Conservation (phyloP, 1,140 invertebrate species). For the Hycleus phaleratus region DNA sequence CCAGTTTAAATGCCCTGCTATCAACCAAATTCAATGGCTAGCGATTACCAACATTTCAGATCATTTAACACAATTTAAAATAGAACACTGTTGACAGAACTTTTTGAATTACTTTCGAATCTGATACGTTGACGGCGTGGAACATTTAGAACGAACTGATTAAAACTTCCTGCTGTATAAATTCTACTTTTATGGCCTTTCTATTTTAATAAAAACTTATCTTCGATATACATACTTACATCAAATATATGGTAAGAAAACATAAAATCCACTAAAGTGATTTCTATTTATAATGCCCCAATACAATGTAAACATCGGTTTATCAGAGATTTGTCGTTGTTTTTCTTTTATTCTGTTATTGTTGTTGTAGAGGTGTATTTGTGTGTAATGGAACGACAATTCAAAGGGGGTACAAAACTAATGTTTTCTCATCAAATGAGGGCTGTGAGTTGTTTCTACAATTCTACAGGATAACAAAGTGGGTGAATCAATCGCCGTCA, state of each 20-base stretch:
- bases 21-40: constrained; percentile 3
- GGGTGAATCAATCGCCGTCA: constrained; percentile 12
- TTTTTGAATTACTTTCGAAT: constrained; percentile 5
- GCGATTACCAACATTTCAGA: constrained; percentile 9
- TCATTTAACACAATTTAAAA: constrained; percentile 13
- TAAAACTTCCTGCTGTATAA: constrained; percentile 13
- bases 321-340: too few relatives aligned
- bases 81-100: constrained; percentile 12
- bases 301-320: too few relatives aligned
- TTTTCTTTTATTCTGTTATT: too few relatives aligned
- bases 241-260: too few relatives aligned
- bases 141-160: constrained; percentile 11
- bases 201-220: neutral
- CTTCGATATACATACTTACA: too few relatives aligned
- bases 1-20: constrained; percentile 5
- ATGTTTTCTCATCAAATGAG: too few relatives aligned
- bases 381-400: too few relatives aligned
- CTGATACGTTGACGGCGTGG: too few relatives aligned
- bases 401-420: too few relatives aligned
- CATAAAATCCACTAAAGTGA: too few relatives aligned
- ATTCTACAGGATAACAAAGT: constrained; percentile 4
- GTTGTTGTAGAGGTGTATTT: too few relatives aligned
- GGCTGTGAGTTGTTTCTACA: neutral
- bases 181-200: constrained; percentile 11
- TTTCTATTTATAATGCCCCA: too few relatives aligned